These are phyloP conservation scores for Pandemis cinnamomeana DNA, from an alignment of 2,888 invertebrate species.

Conservation along the genomic window DNA sequence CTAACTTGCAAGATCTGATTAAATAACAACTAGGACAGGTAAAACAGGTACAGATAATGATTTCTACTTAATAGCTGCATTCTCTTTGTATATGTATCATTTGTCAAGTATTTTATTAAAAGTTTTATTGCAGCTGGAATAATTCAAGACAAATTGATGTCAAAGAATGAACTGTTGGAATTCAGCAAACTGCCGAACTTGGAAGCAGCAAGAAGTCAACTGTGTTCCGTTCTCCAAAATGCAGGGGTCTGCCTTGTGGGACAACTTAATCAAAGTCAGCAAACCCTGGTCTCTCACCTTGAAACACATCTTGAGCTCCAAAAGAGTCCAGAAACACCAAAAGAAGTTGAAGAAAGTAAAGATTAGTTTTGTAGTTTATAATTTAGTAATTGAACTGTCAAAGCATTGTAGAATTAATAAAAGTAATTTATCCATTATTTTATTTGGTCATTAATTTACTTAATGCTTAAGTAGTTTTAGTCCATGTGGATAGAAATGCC, in stretches of 20 bases:
- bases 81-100: too few relatives aligned
- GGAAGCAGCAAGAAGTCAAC: conserved; percentile 86
- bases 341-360: conserved; percentile 48
- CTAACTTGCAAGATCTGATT: too few relatives aligned
- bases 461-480: background rate
- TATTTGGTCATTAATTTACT: conserved; percentile 1
- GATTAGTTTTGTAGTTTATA: conserved; percentile 37
- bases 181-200: conserved; percentile 87
- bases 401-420: conserved; percentile 31
- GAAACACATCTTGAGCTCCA: conserved; percentile 83
- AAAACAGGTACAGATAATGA: too few relatives aligned
- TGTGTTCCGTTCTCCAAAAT: conserved; percentile 88
- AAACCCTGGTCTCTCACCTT: conserved; percentile 87
- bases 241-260: conserved; percentile 86
- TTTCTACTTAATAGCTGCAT: too few relatives aligned
- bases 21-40: too few relatives aligned
- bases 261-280: conserved; percentile 88
- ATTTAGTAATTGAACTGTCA: conserved; percentile 14
- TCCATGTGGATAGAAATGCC: background rate
- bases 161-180: conserved; percentile 87
- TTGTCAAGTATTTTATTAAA: conserved; percentile 48
- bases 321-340: conserved; percentile 47
- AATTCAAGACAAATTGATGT: conserved; percentile 87
- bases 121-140: conserved; percentile 86
- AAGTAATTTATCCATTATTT: conserved; percentile 15